Evolutionary conservation across 1,140 invertebrate genomes (phyloP), one percentile per base, ranked within the genome.

Genomic region (Thaumetopoea pityocampa): DNA sequence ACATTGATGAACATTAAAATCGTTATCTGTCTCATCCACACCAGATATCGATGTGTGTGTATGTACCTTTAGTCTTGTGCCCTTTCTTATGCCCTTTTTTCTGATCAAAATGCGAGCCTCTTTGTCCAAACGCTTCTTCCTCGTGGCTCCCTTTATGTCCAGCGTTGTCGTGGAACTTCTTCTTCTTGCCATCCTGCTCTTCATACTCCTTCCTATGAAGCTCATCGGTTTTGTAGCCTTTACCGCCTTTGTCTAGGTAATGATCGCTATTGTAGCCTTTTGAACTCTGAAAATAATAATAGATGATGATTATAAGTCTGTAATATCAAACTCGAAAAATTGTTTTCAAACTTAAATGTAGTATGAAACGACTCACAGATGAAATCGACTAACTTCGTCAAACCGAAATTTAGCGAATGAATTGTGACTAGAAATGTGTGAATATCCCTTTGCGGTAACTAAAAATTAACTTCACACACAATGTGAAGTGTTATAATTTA

Each of bases 31-130:
- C n/a, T n/a, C n/a, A n/a, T n/a, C n/a, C n/a, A n/a, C n/a, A n/a
- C n/a, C n/a, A n/a, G n/a, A n/a, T n/a, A n/a, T n/a, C n/a, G n/a
- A n/a, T n/a, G n/a, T n/a, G n/a, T n/a, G n/a, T 12, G 4, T 14
- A 48, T 51, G 48, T 44, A 85, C 85, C 85, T 67, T 85, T 86
- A 3, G 86, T 88, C 46, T 90, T 89, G 42, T 88, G 87, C 7
- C 89, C 89, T 45, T 90, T 89, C 48, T 90, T 89, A 40, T 88
- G 87, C 1, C 80, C 87, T 43, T 89, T 88, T 51, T 88, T 88
- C 48, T 87, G 87, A 7, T 82, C 85, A 35, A 89, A 87, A 34
- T 87, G 87, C 0, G 78, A 79, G 4, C 73, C 88, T 47, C 85
- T 76, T 2, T 83, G 70, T 0, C 85, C 88, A 12, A 85, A 73